phyloP scores from a whole-genome alignment of 2,113 vertebrate genomes.

The Bungarus multicinctus region DNA sequence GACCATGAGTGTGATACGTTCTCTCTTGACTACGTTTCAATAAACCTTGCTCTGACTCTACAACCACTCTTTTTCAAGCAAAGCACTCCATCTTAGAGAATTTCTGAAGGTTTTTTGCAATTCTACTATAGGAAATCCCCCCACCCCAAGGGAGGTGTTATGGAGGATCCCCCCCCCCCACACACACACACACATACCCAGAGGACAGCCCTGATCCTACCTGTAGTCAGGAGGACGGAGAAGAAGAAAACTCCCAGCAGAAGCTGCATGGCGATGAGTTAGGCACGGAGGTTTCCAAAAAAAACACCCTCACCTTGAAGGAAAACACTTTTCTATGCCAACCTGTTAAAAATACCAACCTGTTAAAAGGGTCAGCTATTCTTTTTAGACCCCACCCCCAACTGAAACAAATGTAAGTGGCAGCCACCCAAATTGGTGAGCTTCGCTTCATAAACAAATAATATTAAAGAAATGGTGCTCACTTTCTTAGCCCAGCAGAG shows the following conservation, averaged over 20 bases:
- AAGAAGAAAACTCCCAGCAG: neutral
- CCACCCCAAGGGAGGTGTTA: neutral
- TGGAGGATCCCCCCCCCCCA: fast-evolving
- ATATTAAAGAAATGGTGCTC: neutral
- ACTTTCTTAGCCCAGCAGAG: neutral
- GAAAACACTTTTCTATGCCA: neutral
- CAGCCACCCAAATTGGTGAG: neutral
- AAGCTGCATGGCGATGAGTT: neutral
- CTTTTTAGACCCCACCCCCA: neutral
- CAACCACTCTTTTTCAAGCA: neutral
- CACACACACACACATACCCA: neutral
- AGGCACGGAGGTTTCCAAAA: neutral
- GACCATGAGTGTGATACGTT: neutral
- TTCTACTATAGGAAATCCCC: neutral
- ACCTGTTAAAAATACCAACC: neutral
- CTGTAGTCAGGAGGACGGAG: neutral
- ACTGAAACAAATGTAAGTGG: neutral
- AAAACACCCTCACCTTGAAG: neutral
- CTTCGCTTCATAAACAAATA: neutral
- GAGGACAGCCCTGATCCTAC: neutral
- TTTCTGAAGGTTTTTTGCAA: neutral
- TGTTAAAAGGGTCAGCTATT: neutral
- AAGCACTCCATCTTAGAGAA: no score
- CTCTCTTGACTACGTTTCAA: neutral
- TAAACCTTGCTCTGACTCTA: neutral